Conservation (phyloP, 1,140 invertebrate species). For the Drosophila sechellia region DNA sequence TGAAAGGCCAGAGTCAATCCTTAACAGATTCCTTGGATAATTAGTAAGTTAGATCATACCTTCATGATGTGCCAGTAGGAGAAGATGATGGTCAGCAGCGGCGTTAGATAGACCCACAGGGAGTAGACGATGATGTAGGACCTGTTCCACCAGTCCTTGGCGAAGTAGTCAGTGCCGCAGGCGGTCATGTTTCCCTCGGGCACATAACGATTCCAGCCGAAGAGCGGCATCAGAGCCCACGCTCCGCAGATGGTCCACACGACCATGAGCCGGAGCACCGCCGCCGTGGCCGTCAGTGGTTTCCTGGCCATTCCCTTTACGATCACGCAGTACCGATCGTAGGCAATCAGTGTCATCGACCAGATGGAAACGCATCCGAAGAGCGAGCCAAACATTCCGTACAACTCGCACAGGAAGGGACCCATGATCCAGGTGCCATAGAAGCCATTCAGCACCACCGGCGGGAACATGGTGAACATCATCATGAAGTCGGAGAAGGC, state of each 20-base stretch:
- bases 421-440: conserved; percentile 92
- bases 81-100: conserved; percentile 89
- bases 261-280: conserved; percentile 88
- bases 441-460: conserved; percentile 92
- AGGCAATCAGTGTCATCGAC: conserved; percentile 92
- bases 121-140: conserved; percentile 89
- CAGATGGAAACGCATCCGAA: conserved; percentile 93
- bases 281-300: conserved; percentile 89
- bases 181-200: conserved; percentile 93
- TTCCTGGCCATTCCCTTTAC: conserved; percentile 90
- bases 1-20: conserved; percentile 36
- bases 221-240: conserved; percentile 90
- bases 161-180: conserved; percentile 92
- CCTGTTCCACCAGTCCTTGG: conserved; percentile 87
- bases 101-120: conserved; percentile 87
- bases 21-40: not conserved
- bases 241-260: conserved; percentile 89
- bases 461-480: conserved; percentile 91
- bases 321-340: conserved; percentile 94
- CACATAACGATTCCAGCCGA: conserved; percentile 93
- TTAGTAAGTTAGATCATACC: conserved; percentile 60
- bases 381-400: conserved; percentile 91
- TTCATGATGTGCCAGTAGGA: conserved; percentile 90
- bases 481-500: conserved; percentile 92
- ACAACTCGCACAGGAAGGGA: conserved; percentile 90